Evolutionary conservation across 2,888 invertebrate species (phyloP), one percentile per base, ranked within the genome.

Genomic region (Zygaena filipendulae): DNA sequence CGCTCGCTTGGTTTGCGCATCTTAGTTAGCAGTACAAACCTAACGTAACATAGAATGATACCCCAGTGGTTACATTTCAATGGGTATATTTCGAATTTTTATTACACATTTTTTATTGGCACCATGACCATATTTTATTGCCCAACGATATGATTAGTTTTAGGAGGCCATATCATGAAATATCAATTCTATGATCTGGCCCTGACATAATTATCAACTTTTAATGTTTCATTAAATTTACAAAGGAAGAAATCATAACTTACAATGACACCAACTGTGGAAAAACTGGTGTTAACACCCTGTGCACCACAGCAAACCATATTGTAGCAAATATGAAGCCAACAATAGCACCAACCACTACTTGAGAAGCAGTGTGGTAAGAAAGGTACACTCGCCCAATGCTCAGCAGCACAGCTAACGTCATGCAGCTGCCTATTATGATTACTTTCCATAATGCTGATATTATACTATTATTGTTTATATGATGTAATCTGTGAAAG

Each of bases 201-300:
- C n/a, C n/a, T n/a, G n/a, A n/a, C n/a, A n/a, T n/a, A n/a, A n/a
- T n/a, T n/a, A n/a, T n/a, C n/a, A n/a, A n/a, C n/a, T n/a, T n/a
- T n/a, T n/a, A n/a, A n/a, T n/a, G n/a, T n/a, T n/a, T n/a, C n/a
- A n/a, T n/a, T n/a, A 16, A 9, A 19, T 14, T 25, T 23, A 11
- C 8, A 14, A 21, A 21, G n/a, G 18, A 31, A 26, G 32, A 28
- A 8, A 31, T 27, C 24, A 23, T 25, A 11, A 82, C 87, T 85
- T 81, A 94, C 95, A 93, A 88, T 41, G 91, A 85, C 11, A 91
- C 92, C 47, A 95, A 82, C 47, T 88, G 84, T 25, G 94, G 94
- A 69, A 94, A 95, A 40, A 90, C 70, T 27, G 93, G 93, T 31
- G 94, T 92, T 36, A 95, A 82, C 36, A 92, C 70, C 52, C 87